Evolutionary conservation across 2,797 vertebrate species (phyloP), one percentile per base, ranked within the genome.

Genomic region (Apodemus agrarius): DNA sequence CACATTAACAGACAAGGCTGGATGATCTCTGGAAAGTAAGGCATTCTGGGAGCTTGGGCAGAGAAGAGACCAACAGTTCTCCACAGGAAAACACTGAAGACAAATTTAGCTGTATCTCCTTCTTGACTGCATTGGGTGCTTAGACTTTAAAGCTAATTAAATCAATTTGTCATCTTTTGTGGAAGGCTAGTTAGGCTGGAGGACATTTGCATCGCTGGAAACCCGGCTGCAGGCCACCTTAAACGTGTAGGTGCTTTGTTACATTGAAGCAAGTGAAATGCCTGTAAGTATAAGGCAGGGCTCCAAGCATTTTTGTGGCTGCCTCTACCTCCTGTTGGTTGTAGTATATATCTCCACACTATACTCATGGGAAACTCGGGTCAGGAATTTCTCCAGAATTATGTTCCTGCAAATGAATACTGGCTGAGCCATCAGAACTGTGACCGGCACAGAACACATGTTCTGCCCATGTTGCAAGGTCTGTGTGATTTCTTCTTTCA

Each of bases 111-210:
- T 46, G 57, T 46, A 40, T 72, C 59, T 37, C 26, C 19, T 88
- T 89, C 75, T 84, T 89, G 63, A 91, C 24, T 13, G 75, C 0
- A 87, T 40, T 49, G 57, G 49, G 29, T 12, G 14, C 83, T 97
- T 72, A 59, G n/a, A 83, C 37, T 75, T 59, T 46, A 93, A 90
- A 95, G 72, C 52, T 89, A 96, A 92, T 95, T 94, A 95, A 95
- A 91, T 82, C 2, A 14, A 95, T 94, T 82, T 43, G 86, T 86
- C 93, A 88, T 93, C 72, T 93, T 94, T 89, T 84, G 67, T 85
- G 83, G 92, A 88, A 94, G 59, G 72, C 65, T 90, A 63, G 87
- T 90, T 95, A 97, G 65, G 74, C 31, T 82, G 26, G 82, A 69
- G 59, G 83, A 81, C 22, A 76, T 92, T 93, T 92, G 43, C 57